Base-by-base conservation (phyloP, 2,888 invertebrate genomes). In the Allophyes oxyacanthae region DNA sequence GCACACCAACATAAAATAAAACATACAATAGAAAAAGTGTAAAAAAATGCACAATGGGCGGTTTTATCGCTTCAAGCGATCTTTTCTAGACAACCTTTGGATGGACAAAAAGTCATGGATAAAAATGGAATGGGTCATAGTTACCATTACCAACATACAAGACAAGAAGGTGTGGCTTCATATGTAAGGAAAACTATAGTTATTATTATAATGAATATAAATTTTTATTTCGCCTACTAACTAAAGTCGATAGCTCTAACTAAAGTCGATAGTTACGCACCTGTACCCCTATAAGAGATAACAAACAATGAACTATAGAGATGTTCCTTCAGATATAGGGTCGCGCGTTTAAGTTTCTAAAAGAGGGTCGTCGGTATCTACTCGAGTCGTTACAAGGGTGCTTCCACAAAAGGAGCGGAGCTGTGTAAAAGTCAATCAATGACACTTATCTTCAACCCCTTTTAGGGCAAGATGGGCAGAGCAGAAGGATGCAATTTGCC, bases 191-290 rank as follows among this genome's bases (percentile, higher is more conserved):
- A n/a, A n/a, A n/a, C 8, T 2, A 1, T 30, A 63, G 43, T 43
- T 58, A 58, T 20, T 57, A 50, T 58, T 41, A 50, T 9, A 15
- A 8, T 6, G 64, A 72, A 75, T 60, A 42, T 69, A 72, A 74
- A 75, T 81, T 79, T 79, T 74, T 78, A 84, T 84, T 81, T 72
- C 66, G 65, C 71, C 62, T 69, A 61, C 69, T 69, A 72, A n/a
- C n/a, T n/a, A n/a, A n/a, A n/a, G n/a, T n/a, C n/a, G n/a, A 74
- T 75, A 77, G 67, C 69, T 75, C 67, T 78, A 50, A 67, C 68
- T 68, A 77, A 84, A 86, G 82, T 81, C 76, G 76, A 76, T 67
- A 57, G 41, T 32, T 67, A 71, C 74, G 68, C 83, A 81, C 79
- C 84, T 77, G 78, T 53, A 70, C 63, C 70, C 72, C 42, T 64